Base-by-base conservation (phyloP, 1,140 invertebrate species). In the Polypedilum vanderplanki region DNA sequence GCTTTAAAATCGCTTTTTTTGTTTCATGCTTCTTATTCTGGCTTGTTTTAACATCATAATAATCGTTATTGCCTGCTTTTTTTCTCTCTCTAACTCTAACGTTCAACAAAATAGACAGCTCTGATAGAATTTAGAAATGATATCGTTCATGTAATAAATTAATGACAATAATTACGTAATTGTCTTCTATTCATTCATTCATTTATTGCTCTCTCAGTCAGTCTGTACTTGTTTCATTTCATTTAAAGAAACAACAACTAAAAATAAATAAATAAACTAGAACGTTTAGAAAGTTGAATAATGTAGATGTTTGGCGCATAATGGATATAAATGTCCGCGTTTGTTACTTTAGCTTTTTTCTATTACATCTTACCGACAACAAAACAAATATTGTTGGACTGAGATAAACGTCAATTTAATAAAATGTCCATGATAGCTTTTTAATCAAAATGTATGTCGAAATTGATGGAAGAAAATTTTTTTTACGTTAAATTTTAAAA, bases 61-160 rank as follows among this genome's bases (percentile, higher is more conserved):
- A 33, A 33, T 33, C 5, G 24, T 33, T 33, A 33, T 33, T 33
- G 24, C 24, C 24, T 33, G 24, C 24, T 33, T 33, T 33, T n/a
- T n/a, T n/a, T n/a, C n/a, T n/a, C n/a, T n/a, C n/a, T n/a, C n/a
- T n/a, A n/a, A n/a, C n/a, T 33, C 12, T 57, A 2, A 4, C 46
- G 46, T 15, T 57, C 12, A 15, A 57, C 46, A 57, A 57, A 57
- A 57, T 15, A 57, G n/a, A 57, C n/a, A 57, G 46, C n/a, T n/a
- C n/a, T n/a, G n/a, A 57, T 57, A 57, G 12, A 15, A 57, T 57
- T 46, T 46, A n/a, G 24, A 33, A 33, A 33, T 57, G 12, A 57
- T 57, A n/a, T 57, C 46, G n/a, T 57, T n/a, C 46, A 57, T n/a
- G n/a, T 57, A 57, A 57, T 57, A 57, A n/a, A 57, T 57, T 57